Base-by-base conservation (phyloP, 2,888 invertebrate species). In the Caenorhabditis macrosperma region DNA sequence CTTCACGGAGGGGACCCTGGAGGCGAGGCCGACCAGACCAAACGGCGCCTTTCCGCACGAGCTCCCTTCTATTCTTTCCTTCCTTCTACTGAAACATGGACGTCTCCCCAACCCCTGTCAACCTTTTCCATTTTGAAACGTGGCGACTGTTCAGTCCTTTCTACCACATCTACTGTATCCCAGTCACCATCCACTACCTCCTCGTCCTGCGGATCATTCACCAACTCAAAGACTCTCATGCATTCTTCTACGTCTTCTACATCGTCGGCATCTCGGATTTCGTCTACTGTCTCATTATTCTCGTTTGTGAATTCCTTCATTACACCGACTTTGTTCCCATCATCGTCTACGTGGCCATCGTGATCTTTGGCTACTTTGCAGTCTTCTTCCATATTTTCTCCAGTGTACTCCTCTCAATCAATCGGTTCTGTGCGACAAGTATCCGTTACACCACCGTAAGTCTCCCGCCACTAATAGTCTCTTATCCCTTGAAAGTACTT, bases 301-400 rank as follows among this genome's bases (percentile, higher is more conserved):
- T 69, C 17, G 26, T 33, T 22, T 63, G 61, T 6, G 63, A 63
- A 22, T 55, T 67, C 28, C 24, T 50, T 33, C 66, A 66, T 24
- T 50, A 54, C 22, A 67, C 63, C 26, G n/a, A 35, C 46, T n/a
- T n/a, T 33, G n/a, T 28, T 76, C 2, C 75, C 66, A 1, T 6
- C 6, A 35, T 50, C 22, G 33, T 69, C 9, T 63, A 67, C 33
- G 50, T 59, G 15, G n/a, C 50, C n/a, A 33, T 41, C 44, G 55
- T 71, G 12, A 55, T 61, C 2, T 24, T 33, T 24, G 46, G 48
- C 2, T 75, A 74, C 59, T 68, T 66, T 44, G 68, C 52, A 26
- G 69, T 54, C n/a, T 79, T 72, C n/a, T 63, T 72, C 72, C 63
- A 72, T 28, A 41, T 63, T 22, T 38, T 72, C 5, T 55, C 63